Base-by-base conservation (phyloP, 2,888 invertebrate genomes). In the Dilophus febrilis region DNA sequence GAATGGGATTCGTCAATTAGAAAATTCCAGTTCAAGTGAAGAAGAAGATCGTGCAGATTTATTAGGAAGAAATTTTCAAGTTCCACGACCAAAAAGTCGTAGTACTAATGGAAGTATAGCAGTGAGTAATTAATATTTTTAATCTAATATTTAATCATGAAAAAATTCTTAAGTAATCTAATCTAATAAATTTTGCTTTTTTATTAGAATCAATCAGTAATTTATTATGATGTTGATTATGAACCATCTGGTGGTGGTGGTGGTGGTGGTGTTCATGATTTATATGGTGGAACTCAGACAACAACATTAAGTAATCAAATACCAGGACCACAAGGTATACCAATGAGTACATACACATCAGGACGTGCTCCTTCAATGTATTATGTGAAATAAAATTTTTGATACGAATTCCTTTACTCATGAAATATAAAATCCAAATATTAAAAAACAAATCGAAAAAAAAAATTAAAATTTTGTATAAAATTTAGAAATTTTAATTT, bases 211-310 rank as follows among this genome's bases (percentile, higher is more conserved):
- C 86, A 86, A 67, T 84, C 80, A 48, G 85, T 85, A 38, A 86
- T 87, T 50, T 87, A 88, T 60, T 87, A 87, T 54, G 87, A 88
- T 53, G 85, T 88, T 22, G 87, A 87, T 47, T 86, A 85, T 51
- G 86, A 85, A 53, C 74, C 69, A 47, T 66, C 68, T 22, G 68
- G 69, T 44, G 60, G 65, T 44, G n/a, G n/a, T n/a, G 22, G 22
- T 22, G 22, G 22, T 22, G 22, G 22, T 22, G 8, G 8, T 22
- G 8, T 6, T 22, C 8, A 8, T 22, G 66, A 66, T 45, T 53
- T 68, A 27, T 68, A 62, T 43, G 59, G 62, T 32, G 58, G 55
- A 43, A 54, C 64, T 44, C 56, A 59, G 28, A 66, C 50, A 67
- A 67, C 50, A 68, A 66, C 45, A 64, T 56, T 40, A 59, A 57